Evolutionary conservation across 2,797 vertebrate genomes (phyloP).

Genomic region (Macropodus opercularis): DNA sequence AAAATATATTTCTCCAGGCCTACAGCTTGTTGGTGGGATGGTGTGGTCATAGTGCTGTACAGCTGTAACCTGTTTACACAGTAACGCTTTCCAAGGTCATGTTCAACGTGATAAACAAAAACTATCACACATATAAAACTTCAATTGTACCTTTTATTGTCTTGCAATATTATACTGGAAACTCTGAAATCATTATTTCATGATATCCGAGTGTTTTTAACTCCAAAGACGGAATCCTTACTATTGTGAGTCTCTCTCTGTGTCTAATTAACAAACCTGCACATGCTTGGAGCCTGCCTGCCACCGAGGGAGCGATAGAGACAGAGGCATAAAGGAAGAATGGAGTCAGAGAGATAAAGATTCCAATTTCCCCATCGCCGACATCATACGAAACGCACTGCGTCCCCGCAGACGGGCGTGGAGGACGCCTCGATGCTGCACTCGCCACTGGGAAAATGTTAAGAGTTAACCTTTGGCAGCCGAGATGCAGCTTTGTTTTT

Average conservation of each 20-base stretch:
- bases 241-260: constrained; percentile 31
- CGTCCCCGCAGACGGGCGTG: constrained; percentile 70
- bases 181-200: constrained; percentile 47
- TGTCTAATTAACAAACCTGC: constrained; percentile 75
- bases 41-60: no score
- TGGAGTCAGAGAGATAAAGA: constrained; percentile 72
- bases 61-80: no score
- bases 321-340: constrained; percentile 54
- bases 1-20: no score
- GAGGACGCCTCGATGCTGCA: constrained; percentile 48
- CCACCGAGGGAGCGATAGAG: constrained; percentile 28
- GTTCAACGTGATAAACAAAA: no score
- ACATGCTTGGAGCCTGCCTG: constrained; percentile 60
- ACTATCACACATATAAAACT: neutral
- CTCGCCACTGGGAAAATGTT: constrained; percentile 65
- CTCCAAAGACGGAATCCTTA: constrained; percentile 34
- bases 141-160: constrained; percentile 9
- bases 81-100: no score
- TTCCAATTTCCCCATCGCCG: constrained; percentile 79
- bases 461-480: constrained; percentile 71
- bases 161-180: constrained; percentile 20
- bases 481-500: constrained; percentile 57
- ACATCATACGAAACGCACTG: constrained; percentile 75
- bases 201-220: constrained; percentile 48
- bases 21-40: no score